phyloP scores from a whole-genome alignment of 2,797 vertebrate species.

The Spatula versicolor region DNA sequence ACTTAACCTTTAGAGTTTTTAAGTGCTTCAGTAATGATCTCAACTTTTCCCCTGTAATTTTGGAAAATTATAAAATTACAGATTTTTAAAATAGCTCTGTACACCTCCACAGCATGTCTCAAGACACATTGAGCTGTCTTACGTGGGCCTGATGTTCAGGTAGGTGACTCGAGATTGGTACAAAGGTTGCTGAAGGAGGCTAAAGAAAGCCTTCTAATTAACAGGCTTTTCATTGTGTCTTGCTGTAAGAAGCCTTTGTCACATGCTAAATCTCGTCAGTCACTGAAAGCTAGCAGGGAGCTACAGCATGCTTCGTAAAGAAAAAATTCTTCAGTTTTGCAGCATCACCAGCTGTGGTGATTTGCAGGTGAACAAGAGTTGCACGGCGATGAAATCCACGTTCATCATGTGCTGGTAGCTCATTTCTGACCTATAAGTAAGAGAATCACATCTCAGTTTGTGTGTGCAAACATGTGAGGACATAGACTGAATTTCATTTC shows the following conservation, averaged over 20 bases:
- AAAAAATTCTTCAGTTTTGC: neutral
- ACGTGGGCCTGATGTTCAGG: neutral
- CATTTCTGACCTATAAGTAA: neutral
- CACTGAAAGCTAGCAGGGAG: neutral
- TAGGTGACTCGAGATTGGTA: neutral
- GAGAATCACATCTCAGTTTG: fast-evolving
- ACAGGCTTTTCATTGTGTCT: neutral
- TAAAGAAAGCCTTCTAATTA: constrained; percentile 7
- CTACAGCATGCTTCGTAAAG: neutral
- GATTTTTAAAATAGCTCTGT: constrained; percentile 49
- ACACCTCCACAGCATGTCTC: constrained; percentile 27
- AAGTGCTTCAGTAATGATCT: constrained; percentile 22
- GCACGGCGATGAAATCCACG: neutral
- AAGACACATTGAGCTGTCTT: neutral
- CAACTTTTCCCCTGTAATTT: constrained; percentile 39
- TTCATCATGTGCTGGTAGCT: neutral
- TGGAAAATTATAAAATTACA: constrained; percentile 26
- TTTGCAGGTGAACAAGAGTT: neutral
- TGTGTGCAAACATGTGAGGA: neutral
- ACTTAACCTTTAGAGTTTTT: constrained; percentile 56
- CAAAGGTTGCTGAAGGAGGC: constrained; percentile 7
- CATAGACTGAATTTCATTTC: neutral
- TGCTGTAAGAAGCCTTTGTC: neutral
- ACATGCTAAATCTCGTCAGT: neutral
- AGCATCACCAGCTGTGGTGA: neutral